Percentiles rank a stretch among this genome's conserved stretches.
These are phyloP conservation scores for Xiphophorus couchianus DNA, from an alignment of 2,113 vertebrate genomes.

Conservation along the genomic window DNA sequence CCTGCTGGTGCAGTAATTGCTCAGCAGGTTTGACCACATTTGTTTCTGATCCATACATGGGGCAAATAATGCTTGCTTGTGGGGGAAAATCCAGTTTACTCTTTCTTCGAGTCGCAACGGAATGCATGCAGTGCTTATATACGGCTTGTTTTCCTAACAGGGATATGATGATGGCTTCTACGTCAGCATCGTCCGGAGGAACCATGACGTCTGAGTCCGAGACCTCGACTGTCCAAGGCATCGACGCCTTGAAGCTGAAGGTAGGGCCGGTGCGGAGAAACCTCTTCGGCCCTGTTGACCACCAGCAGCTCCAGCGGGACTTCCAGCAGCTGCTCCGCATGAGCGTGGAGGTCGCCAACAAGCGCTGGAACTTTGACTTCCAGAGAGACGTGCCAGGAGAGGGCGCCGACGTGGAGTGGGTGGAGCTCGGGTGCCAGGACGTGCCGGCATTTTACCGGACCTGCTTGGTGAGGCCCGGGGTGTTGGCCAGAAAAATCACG, in stretches of 20 bases:
- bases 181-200: constrained; percentile 43
- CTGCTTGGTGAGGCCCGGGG: constrained; percentile 44
- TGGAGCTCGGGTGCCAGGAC: constrained; percentile 71
- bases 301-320: constrained; percentile 78
- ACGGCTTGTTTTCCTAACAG: constrained; percentile 48
- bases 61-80: background rate
- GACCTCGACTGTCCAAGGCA: constrained; percentile 17
- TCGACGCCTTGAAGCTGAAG: constrained; percentile 55
- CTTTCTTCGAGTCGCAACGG: background rate
- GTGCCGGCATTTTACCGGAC: constrained; percentile 81
- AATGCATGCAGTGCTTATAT: background rate
- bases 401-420: constrained; percentile 77
- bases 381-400: constrained; percentile 37
- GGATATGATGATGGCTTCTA: constrained; percentile 59
- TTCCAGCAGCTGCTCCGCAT: constrained; percentile 75
- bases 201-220: constrained; percentile 9
- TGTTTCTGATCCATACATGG: constrained; percentile 63
- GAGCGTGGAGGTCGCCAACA: constrained; percentile 70
- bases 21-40: constrained; percentile 35
- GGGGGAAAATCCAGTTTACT: constrained; percentile 28
- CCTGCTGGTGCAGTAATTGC: constrained; percentile 58
- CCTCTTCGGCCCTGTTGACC: constrained; percentile 82
- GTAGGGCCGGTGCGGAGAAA: constrained; percentile 59
- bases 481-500: background rate
- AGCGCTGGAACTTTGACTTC: constrained; percentile 85